Conservation (phyloP, 2,888 invertebrate species). For the Bimastos eiseni region DNA sequence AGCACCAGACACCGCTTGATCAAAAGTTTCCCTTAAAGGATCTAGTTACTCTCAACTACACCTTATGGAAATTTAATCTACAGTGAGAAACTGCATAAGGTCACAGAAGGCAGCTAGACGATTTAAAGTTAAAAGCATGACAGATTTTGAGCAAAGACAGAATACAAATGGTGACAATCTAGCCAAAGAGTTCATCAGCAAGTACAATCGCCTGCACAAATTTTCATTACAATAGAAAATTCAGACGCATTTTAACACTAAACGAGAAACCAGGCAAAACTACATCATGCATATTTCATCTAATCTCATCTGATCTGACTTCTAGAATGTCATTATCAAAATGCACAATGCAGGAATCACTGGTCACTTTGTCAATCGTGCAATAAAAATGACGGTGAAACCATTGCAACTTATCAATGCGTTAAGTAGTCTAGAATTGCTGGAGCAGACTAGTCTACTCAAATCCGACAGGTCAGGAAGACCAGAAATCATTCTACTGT, state of each 20-base stretch:
- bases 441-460: too few relatives aligned
- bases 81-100: background rate
- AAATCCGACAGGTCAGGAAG: too few relatives aligned
- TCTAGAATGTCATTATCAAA: too few relatives aligned
- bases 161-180: background rate
- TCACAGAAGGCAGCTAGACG: background rate
- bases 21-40: background rate
- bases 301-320: too few relatives aligned
- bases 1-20: background rate
- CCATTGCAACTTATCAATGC: too few relatives aligned
- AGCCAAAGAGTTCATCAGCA: background rate
- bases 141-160: background rate
- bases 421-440: too few relatives aligned
- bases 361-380: too few relatives aligned
- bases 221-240: background rate
- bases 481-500: too few relatives aligned
- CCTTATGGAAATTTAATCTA: constrained; percentile 13
- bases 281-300: background rate
- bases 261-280: background rate
- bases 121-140: constrained; percentile 2
- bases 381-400: too few relatives aligned
- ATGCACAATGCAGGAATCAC: too few relatives aligned
- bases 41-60: background rate
- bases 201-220: background rate
- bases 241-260: background rate